Percentiles rank a stretch among this genome's conserved stretches.
These are phyloP conservation scores for Mugil cephalus DNA, from an alignment of 2,113 vertebrate genomes.

Conservation along the genomic window DNA sequence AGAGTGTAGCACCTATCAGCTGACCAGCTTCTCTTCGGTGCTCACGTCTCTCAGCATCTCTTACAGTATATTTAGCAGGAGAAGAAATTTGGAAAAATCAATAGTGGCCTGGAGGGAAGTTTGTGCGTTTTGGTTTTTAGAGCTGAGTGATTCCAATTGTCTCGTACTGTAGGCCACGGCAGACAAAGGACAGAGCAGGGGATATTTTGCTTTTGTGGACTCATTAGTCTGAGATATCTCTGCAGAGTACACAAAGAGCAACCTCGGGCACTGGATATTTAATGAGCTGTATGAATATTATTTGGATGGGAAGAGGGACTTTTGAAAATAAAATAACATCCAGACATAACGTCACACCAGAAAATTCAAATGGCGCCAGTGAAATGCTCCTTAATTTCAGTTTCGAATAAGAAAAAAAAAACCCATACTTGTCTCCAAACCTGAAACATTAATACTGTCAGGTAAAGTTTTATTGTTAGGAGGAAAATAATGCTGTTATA, in stretches of 20 bases:
- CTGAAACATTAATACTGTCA: not conserved
- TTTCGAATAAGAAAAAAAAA: too few relatives aligned
- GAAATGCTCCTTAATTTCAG: too few relatives aligned
- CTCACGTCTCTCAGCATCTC: slow-evolving; percentile 40
- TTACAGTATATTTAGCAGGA: slow-evolving; percentile 64
- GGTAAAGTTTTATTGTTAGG: too few relatives aligned
- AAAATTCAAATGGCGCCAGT: not conserved
- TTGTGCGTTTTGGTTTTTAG: slow-evolving; percentile 40
- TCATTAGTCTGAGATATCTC: slow-evolving; percentile 14
- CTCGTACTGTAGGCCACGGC: not conserved
- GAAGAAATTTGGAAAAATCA: slow-evolving; percentile 68
- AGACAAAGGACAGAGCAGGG: slow-evolving; percentile 14
- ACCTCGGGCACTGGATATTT: not conserved
- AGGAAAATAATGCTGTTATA: not conserved
- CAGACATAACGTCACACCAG: not conserved
- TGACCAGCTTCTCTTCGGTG: slow-evolving; percentile 19
- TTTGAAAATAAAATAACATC: not conserved
- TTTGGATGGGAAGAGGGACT: not conserved
- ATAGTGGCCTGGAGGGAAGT: slow-evolving; percentile 39
- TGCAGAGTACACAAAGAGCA: slow-evolving; percentile 11
- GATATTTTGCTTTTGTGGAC: slow-evolving; percentile 13
- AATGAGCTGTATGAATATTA: not conserved
- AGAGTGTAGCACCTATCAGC: slow-evolving; percentile 37
- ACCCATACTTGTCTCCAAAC: too few relatives aligned
- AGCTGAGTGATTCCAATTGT: slow-evolving; percentile 21